These are phyloP conservation scores for Carlito syrichta DNA, from an alignment of 2,113 vertebrate genomes.

Conservation along the genomic window DNA sequence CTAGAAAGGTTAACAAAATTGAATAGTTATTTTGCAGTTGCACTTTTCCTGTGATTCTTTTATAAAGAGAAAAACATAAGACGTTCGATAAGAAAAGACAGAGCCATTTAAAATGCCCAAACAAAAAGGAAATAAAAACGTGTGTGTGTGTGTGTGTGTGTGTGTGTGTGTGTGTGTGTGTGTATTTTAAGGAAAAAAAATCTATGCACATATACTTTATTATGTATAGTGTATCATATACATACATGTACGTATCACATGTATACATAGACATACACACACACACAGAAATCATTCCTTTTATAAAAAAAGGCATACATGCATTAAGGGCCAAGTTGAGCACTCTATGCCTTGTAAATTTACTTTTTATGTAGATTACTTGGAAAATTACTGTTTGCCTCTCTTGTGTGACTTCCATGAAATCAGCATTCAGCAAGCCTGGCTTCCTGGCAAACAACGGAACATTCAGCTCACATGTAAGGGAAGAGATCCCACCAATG, in stretches of 20 bases:
- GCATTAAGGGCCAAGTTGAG: neutral
- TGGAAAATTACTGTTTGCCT: conserved; percentile 43
- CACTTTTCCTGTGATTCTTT: neutral
- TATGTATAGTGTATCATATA: neutral
- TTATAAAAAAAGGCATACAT: conserved; percentile 8
- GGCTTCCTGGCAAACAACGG: conserved; percentile 74
- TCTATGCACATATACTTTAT: neutral
- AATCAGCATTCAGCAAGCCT: conserved; percentile 75
- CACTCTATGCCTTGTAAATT: neutral
- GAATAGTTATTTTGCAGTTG: neutral
- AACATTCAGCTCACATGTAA: conserved; percentile 79
- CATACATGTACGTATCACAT: neutral
- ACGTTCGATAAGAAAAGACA: neutral
- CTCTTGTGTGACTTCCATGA: conserved; percentile 73
- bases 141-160: neutral
- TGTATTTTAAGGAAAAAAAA: neutral
- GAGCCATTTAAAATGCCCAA: neutral
- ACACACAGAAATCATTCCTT: neutral
- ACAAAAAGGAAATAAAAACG: neutral
- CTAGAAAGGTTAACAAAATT: neutral
- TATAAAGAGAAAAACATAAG: neutral
- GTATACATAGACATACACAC: neutral
- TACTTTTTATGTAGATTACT: conserved; percentile 45
- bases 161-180: neutral
- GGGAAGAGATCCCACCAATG: conserved; percentile 56